Evolutionary conservation across 2,888 invertebrate species (phyloP).

Genomic region (Poecilus cupreus): DNA sequence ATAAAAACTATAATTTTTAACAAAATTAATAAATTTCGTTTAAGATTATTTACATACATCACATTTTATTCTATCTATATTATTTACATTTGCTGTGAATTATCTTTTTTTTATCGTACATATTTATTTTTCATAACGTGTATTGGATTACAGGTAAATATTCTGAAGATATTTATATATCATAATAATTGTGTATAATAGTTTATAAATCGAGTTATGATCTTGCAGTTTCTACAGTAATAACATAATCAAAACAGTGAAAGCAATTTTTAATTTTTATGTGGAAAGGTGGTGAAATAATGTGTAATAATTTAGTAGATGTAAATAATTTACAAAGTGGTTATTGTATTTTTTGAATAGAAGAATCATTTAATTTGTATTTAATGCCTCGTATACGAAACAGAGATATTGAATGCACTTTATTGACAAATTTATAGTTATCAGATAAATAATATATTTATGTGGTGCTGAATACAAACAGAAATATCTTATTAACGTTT

Average conservation of each 20-base stretch:
- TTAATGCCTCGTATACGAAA: slow-evolving; percentile 21
- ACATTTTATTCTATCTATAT: too few relatives aligned
- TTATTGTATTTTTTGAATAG: not conserved
- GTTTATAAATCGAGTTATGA: not conserved
- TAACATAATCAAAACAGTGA: not conserved
- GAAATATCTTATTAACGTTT: slow-evolving; percentile 1
- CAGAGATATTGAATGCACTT: not conserved
- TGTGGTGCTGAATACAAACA: slow-evolving; percentile 28
- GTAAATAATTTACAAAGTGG: too few relatives aligned
- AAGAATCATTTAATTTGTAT: slow-evolving; percentile 3
- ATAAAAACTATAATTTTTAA: too few relatives aligned
- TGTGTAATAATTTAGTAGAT: not conserved
- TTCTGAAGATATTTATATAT: not conserved
- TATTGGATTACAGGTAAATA: not conserved
- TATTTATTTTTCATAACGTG: not conserved
- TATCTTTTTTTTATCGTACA: too few relatives aligned
- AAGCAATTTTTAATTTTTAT: slow-evolving; percentile 7
- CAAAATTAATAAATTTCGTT: too few relatives aligned
- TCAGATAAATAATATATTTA: not conserved
- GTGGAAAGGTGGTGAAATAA: not conserved
- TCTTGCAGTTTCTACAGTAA: not conserved
- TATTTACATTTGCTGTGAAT: too few relatives aligned
- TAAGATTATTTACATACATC: too few relatives aligned
- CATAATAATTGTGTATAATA: not conserved
- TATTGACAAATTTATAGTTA: slow-evolving; percentile 3